Conservation (phyloP, 2,888 invertebrate species). For the Synergus japonicus region DNA sequence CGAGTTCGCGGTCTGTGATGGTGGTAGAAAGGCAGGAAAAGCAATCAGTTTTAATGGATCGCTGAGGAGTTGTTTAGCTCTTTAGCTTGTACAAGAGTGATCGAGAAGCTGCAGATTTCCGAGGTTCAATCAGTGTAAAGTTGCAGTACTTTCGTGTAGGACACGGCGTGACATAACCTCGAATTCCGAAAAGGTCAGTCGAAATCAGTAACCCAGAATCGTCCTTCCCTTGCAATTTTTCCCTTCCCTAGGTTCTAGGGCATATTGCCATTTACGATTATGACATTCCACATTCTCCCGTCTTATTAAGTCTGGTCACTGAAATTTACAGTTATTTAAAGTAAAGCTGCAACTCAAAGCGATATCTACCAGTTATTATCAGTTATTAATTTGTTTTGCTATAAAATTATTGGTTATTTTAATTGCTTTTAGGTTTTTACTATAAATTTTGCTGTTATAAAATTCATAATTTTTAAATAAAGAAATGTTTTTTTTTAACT, state of each 20-base stretch:
- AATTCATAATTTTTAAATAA: too few species aligned
- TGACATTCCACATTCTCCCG: not conserved
- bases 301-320: not conserved
- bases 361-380: not conserved
- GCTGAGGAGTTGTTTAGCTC: conserved; percentile 47
- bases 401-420: too few species aligned
- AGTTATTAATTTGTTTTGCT: not conserved
- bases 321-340: not conserved
- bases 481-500: too few species aligned
- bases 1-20: not conserved
- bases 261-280: not conserved
- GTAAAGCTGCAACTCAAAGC: not conserved
- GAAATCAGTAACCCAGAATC: not conserved
- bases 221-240: not conserved
- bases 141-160: not conserved
- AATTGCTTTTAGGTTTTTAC: too few species aligned
- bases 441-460: too few species aligned
- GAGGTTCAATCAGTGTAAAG: conserved; percentile 30
- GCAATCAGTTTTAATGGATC: conserved; percentile 52
- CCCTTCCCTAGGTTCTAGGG: not conserved
- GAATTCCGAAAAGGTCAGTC: conserved; percentile 41
- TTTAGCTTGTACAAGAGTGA: not conserved
- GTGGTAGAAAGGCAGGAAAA: conserved; percentile 54
- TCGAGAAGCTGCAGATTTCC: conserved; percentile 11
- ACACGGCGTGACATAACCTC: conserved; percentile 46